These are phyloP conservation scores for Stichodactyla mertensii DNA, from an alignment of 64 coral and sea anemone genomes.

Conservation along the genomic window DNA sequence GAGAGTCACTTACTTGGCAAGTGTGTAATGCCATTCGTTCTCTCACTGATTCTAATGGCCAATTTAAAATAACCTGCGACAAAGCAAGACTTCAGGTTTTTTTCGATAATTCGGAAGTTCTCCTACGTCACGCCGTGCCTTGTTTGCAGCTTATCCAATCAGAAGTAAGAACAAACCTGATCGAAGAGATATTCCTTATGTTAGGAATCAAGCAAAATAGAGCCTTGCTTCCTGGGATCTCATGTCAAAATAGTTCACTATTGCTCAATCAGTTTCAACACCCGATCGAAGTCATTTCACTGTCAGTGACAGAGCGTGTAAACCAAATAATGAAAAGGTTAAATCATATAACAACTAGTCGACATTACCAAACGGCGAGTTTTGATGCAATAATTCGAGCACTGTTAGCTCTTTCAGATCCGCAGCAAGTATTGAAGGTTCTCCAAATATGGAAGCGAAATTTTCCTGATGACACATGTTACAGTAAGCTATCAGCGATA, in stretches of 20 bases:
- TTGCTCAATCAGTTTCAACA: too few relatives aligned
- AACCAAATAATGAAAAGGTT: neutral
- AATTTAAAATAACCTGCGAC: neutral
- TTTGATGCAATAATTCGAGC: neutral
- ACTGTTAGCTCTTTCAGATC: neutral
- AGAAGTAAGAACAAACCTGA: neutral
- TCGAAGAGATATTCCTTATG: neutral
- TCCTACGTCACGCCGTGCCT: neutral
- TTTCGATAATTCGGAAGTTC: neutral
- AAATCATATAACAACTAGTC: neutral
- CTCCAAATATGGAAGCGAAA: neutral
- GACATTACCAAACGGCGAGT: neutral
- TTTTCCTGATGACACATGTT: neutral
- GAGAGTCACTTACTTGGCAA: neutral
- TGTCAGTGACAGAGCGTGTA: too few relatives aligned
- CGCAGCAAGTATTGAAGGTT: neutral
- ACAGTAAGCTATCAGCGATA: neutral
- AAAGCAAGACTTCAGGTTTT: neutral
- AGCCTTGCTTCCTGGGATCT: neutral
- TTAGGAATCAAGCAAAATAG: neutral
- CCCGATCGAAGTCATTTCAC: too few relatives aligned
- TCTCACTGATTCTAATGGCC: neutral
- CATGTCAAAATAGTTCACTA: neutral
- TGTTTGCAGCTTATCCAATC: constrained; percentile 2
- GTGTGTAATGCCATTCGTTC: neutral